These are phyloP conservation scores for Hippolais icterina DNA, from an alignment of 2,113 vertebrate species.

Conservation along the genomic window DNA sequence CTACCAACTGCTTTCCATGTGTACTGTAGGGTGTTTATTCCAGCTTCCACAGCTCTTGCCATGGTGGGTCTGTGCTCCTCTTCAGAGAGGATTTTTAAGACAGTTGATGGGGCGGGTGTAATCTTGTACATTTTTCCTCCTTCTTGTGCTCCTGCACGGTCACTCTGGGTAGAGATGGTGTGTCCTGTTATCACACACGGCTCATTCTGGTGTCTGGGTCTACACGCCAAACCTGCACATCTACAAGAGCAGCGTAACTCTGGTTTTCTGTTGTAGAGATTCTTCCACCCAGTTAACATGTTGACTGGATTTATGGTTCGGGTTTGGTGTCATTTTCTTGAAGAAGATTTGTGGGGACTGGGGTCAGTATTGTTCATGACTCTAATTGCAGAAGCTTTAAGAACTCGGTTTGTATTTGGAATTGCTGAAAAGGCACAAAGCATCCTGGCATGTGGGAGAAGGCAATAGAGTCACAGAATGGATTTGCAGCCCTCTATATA, in stretches of 20 bases:
- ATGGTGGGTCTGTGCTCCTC: neutral
- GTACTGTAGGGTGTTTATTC: too few relatives aligned
- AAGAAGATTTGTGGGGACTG: neutral
- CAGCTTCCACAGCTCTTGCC: neutral
- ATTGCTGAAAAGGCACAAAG: neutral
- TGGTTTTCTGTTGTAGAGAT: neutral
- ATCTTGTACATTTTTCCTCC: neutral
- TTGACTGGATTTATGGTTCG: neutral
- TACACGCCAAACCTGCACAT: neutral
- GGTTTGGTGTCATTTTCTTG: neutral
- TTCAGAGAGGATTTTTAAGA: neutral
- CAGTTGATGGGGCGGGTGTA: too few relatives aligned
- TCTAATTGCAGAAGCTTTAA: neutral
- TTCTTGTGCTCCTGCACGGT: neutral
- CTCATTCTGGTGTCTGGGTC: neutral
- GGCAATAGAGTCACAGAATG: neutral
- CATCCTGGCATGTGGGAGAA: neutral
- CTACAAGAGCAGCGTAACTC: neutral
- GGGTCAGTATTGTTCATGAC: rapidly evolving
- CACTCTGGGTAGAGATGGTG: neutral
- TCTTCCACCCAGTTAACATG: neutral
- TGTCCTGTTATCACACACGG: neutral
- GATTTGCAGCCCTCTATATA: neutral
- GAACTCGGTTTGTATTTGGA: rapidly evolving
- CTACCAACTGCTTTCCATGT: too few relatives aligned